A percentile compares a stretch with the other conserved stretches of the same genome.
Conservation (phyloP, 2,797 vertebrate species). For the Rhinoraja longicauda region DNA sequence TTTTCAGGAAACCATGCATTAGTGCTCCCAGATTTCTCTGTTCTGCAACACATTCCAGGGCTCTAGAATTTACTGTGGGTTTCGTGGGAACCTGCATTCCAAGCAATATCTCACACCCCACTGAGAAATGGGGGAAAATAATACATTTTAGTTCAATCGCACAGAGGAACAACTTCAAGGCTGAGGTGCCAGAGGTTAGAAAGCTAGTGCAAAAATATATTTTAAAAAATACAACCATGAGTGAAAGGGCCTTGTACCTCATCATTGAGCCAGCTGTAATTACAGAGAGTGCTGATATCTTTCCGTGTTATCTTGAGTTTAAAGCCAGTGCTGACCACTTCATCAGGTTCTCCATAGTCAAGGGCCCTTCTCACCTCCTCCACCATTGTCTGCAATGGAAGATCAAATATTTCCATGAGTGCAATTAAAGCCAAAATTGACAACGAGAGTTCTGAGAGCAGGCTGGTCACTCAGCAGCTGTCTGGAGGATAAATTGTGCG, state of each 20-base stretch:
- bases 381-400: constrained; percentile 73
- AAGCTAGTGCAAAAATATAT: background rate
- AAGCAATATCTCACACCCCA: too few relatives aligned
- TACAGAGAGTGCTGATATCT: constrained; percentile 75
- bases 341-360: constrained; percentile 61
- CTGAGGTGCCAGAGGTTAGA: too few relatives aligned
- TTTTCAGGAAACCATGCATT: too few relatives aligned
- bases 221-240: background rate
- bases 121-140: too few relatives aligned
- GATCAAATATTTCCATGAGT: background rate
- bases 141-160: too few relatives aligned
- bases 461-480: background rate
- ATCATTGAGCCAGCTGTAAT: constrained; percentile 81
- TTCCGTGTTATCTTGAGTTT: constrained; percentile 78
- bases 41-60: too few relatives aligned
- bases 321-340: constrained; percentile 78
- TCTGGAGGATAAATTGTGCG: background rate
- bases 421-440: background rate
- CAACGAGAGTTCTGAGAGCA: too few relatives aligned
- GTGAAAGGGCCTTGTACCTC: constrained; percentile 59
- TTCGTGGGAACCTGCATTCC: too few relatives aligned
- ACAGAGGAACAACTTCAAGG: too few relatives aligned
- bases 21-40: background rate
- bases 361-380: constrained; percentile 69
- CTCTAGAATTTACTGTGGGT: too few relatives aligned